phyloP scores from a whole-genome alignment of 2,888 invertebrate species.

The Eupelmus urozonus region DNA sequence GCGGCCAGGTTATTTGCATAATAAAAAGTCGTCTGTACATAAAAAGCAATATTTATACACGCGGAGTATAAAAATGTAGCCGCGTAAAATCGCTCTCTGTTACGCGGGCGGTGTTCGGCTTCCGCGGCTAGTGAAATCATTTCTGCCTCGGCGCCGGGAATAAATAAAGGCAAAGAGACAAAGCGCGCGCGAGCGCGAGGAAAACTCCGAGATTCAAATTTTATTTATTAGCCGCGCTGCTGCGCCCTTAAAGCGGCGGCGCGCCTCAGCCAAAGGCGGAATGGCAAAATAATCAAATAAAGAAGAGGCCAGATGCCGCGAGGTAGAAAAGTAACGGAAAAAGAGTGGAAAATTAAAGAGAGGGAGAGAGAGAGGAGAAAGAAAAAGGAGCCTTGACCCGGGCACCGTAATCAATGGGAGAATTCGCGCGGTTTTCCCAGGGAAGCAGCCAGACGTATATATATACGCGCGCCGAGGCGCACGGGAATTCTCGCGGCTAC shows the following conservation, averaged over 20 bases:
- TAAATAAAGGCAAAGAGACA: neutral
- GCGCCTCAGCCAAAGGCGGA: neutral
- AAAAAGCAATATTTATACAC: no score
- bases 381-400: conserved; percentile 59
- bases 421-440: conserved; percentile 45
- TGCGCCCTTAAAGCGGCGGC: neutral
- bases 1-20: no score
- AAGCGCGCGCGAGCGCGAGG: neutral
- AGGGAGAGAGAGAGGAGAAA: conserved; percentile 13
- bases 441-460: neutral
- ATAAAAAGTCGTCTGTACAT: no score
- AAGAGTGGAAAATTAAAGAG: conserved; percentile 46
- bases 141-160: neutral
- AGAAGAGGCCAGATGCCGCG: conserved; percentile 56
- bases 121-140: conserved; percentile 2
- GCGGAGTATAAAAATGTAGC: no score
- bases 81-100: no score
- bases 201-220: conserved; percentile 35
- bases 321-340: conserved; percentile 15
- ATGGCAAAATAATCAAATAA: conserved; percentile 56
- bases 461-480: neutral
- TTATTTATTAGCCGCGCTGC: conserved; percentile 23
- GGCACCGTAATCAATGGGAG: conserved; percentile 55
- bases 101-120: no score
- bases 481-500: conserved; percentile 22